Percentiles rank a stretch among this genome's conserved stretches.
phyloP scores from a whole-genome alignment of 2,113 vertebrate species.

The Thymallus thymallus region DNA sequence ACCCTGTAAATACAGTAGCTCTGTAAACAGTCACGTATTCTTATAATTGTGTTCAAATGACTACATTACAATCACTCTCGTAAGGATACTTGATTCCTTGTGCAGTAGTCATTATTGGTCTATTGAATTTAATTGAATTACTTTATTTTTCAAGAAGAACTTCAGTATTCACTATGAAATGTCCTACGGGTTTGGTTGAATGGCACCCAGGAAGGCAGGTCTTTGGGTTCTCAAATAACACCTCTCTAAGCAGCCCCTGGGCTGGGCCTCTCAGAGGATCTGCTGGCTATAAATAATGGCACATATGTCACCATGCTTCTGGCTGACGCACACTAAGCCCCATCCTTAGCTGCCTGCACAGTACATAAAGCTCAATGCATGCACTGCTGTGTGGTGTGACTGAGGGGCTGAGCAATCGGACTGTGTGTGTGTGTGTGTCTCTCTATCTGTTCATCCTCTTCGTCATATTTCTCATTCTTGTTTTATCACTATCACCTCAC shows the following conservation, averaged over 20 bases:
- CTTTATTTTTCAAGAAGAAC: too few relatives aligned
- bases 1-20: constrained; percentile 1
- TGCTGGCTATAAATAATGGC: constrained; percentile 67
- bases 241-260: constrained; percentile 54
- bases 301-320: constrained; percentile 58
- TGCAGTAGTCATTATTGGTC: constrained; percentile 8
- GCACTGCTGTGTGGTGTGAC: constrained; percentile 6
- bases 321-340: constrained; percentile 51
- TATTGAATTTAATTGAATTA: background rate
- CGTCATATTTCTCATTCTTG: background rate
- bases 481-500: background rate
- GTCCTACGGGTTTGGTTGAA: constrained; percentile 11
- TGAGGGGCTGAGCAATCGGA: background rate
- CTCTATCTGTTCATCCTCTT: background rate
- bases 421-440: background rate
- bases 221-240: constrained; percentile 56
- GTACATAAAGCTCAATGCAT: constrained; percentile 6
- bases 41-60: constrained; percentile 19
- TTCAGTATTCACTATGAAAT: constrained; percentile 12
- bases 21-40: background rate
- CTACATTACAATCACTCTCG: constrained; percentile 14
- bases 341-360: constrained; percentile 34
- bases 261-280: constrained; percentile 53
- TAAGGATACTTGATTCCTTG: constrained; percentile 6
- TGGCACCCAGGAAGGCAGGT: constrained; percentile 38